Conservation (phyloP, 2,113 vertebrate species). For the Typhlomys cinereus region DNA sequence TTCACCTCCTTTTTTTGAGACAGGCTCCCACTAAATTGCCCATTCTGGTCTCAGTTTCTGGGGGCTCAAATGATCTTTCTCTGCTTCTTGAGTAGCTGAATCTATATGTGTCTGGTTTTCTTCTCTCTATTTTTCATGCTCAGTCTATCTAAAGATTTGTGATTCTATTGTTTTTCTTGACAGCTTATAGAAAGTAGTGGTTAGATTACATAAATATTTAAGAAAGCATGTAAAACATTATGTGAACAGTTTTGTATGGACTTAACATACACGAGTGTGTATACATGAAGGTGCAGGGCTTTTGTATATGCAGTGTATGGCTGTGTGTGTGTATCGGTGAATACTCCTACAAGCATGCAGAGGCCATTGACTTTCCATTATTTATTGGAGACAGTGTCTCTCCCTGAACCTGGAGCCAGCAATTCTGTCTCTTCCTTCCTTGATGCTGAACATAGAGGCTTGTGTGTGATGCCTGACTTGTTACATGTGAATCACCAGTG, state of each 20-base stretch:
- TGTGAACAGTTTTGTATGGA: background rate
- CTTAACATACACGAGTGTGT: too few relatives aligned
- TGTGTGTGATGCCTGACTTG: too few relatives aligned
- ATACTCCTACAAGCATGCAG: too few relatives aligned
- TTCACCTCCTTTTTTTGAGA: background rate
- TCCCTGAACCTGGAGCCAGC: too few relatives aligned
- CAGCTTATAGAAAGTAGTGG: background rate
- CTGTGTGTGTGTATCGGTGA: too few relatives aligned
- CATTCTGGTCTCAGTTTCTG: background rate
- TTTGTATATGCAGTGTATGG: too few relatives aligned
- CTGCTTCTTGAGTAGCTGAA: background rate
- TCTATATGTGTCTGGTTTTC: background rate
- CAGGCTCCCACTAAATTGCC: background rate
- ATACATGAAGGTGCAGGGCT: too few relatives aligned
- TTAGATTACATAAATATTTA: background rate
- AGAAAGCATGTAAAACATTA: background rate
- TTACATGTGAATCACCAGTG: too few relatives aligned
- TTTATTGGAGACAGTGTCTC: too few relatives aligned
- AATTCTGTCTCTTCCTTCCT: too few relatives aligned
- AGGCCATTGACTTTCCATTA: too few relatives aligned
- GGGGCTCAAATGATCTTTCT: background rate
- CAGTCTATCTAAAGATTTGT: background rate
- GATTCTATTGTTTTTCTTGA: background rate
- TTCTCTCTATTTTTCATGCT: background rate
- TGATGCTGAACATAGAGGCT: too few relatives aligned